These are phyloP conservation scores for Anabacerthia variegaticeps DNA, from an alignment of 2,797 vertebrate species.

Conservation along the genomic window DNA sequence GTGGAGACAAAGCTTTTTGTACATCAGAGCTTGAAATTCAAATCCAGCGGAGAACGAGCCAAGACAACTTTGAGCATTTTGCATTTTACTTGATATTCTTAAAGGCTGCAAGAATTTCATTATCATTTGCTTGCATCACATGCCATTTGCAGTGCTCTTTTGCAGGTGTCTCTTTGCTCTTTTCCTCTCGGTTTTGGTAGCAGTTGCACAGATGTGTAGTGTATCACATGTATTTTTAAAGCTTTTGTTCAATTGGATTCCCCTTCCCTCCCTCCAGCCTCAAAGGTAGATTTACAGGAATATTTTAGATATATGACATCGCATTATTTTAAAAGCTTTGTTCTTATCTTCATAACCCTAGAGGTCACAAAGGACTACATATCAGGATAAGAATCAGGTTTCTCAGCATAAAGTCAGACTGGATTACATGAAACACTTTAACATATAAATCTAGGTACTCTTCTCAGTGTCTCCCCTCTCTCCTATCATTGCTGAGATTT, in stretches of 20 bases:
- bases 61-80: neutral
- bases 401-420: neutral
- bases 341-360: slow-evolving; percentile 59
- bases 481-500: slow-evolving; percentile 2
- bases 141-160: neutral
- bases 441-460: slow-evolving; percentile 32
- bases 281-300: slow-evolving; percentile 66
- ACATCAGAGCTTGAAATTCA: slow-evolving; percentile 37
- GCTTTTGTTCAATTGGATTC: slow-evolving; percentile 58
- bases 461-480: neutral
- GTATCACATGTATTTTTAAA: neutral
- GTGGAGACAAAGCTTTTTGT: slow-evolving; percentile 13
- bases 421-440: slow-evolving; percentile 56
- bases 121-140: neutral
- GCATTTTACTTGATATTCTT: neutral
- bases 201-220: neutral
- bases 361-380: slow-evolving; percentile 43
- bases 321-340: slow-evolving; percentile 71
- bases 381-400: slow-evolving; percentile 57
- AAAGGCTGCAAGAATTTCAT: neutral
- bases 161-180: neutral
- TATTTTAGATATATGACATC: slow-evolving; percentile 56
- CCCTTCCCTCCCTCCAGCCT: slow-evolving; percentile 22
- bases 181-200: neutral
- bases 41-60: neutral